Base-by-base conservation (phyloP, 2,888 invertebrate species). In the Drosophila eohydei region DNA sequence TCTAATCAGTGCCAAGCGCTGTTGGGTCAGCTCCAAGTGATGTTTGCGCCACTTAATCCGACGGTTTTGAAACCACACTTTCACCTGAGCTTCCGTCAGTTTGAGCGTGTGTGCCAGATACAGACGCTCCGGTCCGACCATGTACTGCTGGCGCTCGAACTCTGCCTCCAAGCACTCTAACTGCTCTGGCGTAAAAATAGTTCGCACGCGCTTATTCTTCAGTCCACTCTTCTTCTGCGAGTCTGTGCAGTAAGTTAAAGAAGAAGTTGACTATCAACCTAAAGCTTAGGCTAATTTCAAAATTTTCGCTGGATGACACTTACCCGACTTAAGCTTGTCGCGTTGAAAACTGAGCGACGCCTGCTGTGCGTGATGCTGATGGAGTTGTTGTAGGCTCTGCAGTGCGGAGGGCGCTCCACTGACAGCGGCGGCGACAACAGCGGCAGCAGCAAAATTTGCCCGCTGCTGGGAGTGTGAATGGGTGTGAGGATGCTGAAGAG, bases 121-220 rank as follows among this genome's bases (percentile, higher is more conserved):
- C 4, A 98, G 94, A 70, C 98, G 94, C 93, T 98, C 98, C 0
- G 98, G 98, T 0, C 98, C 98, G 12, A 99, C 98, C 98, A 99
- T 98, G 93, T 99, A 99, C 93, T 99, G 98, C 90, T 98, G 98
- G 43, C 98, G 93, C 86, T 98, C 98, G 90, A 99, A 99, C 93
- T 98, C 98, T 0, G 97, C 96, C 91, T 99, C 98, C 61, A 99
- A 94, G 80, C 98, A 94, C 92, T 99, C 98, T 81, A 99, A 93
- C 93, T 99, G 98, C 88, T 98, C 98, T 0, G 98, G 98, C 0
- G 98, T 98, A 94, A 99, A 99, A 87, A 99, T 99, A 0, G 98
- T 99, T 30, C 99, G 94, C 43, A 98, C 98, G 74, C 98, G 94
- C 93, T 98, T 98, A 88, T 96, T 96, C 88, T 93, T 94, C n/a